Percentiles rank a stretch among this genome's conserved stretches.
Conservation (phyloP, 2,113 vertebrate genomes). For the Lepus timidus region DNA sequence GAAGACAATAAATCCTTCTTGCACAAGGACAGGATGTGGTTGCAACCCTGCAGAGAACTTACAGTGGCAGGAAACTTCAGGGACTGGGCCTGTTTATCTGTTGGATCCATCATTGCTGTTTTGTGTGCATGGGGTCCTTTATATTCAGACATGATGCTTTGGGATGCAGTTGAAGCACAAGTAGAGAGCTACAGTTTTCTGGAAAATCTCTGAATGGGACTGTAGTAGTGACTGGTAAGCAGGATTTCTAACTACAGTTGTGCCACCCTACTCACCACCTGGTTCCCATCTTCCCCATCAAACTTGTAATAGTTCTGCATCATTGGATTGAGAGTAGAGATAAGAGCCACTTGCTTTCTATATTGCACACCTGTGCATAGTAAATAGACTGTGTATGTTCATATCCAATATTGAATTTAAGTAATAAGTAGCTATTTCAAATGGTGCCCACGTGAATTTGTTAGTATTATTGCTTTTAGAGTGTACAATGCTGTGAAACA, state of each 20-base stretch:
- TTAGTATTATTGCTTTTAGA: background rate
- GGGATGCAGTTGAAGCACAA: rapidly evolving
- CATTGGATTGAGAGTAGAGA: background rate
- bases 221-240: background rate
- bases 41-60: background rate
- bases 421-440: background rate
- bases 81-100: background rate
- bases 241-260: background rate
- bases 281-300: background rate
- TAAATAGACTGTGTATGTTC: background rate
- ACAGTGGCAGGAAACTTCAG: background rate
- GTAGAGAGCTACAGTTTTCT: background rate
- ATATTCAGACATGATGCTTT: background rate
- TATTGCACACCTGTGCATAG: background rate
- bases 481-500: background rate
- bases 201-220: background rate
- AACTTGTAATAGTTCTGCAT: background rate
- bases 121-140: background rate
- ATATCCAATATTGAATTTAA: background rate
- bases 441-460: background rate
- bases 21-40: background rate
- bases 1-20: background rate
- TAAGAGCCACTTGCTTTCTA: background rate
- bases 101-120: background rate
- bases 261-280: background rate